Conservation (phyloP, 2,888 invertebrate genomes). For the Augochlorella aurata region DNA sequence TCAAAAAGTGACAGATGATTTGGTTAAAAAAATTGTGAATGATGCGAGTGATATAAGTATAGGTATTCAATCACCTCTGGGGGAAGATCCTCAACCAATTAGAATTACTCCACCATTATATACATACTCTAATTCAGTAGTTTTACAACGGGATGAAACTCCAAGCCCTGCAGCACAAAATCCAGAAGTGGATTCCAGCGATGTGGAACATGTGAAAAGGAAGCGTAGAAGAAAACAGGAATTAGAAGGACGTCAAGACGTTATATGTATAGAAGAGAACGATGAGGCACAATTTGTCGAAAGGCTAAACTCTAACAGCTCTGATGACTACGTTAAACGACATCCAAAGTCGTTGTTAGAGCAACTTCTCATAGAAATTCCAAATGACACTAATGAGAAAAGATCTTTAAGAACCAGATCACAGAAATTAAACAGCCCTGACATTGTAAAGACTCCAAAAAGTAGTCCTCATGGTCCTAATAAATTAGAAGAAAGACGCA, state of each 20-base stretch:
- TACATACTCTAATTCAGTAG: conserved; percentile 89
- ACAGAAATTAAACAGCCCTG: conserved; percentile 80
- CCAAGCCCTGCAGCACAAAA: conserved; percentile 80
- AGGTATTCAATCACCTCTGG: conserved; percentile 76
- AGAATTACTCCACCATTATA: conserved; percentile 89
- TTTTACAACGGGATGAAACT: conserved; percentile 84
- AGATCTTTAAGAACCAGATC: conserved; percentile 81
- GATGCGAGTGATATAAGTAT: conserved; percentile 69
- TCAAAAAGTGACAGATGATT: conserved; percentile 74
- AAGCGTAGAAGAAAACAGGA: conserved; percentile 81
- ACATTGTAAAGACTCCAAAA: conserved; percentile 78
- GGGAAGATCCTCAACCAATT: conserved; percentile 87
- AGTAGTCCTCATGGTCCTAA: conserved; percentile 78
- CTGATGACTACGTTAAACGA: conserved; percentile 77
- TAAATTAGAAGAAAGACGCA: conserved; percentile 78
- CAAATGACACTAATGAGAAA: conserved; percentile 85
- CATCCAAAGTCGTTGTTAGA: conserved; percentile 85
- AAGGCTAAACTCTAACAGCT: conserved; percentile 72
- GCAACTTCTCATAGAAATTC: conserved; percentile 93
- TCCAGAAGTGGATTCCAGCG: conserved; percentile 76
- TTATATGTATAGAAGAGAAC: conserved; percentile 80
- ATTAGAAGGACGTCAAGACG: conserved; percentile 79
- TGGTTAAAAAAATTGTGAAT: conserved; percentile 75
- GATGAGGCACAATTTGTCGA: conserved; percentile 78
- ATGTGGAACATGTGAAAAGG: conserved; percentile 77